A percentile compares a stretch with the other conserved stretches of the same genome.
Evolutionary conservation across 2,113 vertebrate genomes (phyloP).

Genomic region (Azemiops feae): DNA sequence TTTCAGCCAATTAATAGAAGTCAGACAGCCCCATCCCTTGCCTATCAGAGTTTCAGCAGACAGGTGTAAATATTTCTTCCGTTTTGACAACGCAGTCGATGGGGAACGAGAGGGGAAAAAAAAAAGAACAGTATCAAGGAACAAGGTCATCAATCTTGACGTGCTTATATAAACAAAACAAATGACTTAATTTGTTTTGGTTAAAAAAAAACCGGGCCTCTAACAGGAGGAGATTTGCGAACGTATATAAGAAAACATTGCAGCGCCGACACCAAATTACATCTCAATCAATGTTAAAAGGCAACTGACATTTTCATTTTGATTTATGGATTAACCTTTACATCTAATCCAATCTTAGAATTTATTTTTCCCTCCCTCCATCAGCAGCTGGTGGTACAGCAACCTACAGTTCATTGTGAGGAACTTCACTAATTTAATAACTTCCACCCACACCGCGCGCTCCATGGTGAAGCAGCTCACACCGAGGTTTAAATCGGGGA

Average conservation of each 20-base stretch:
- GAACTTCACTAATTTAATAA: constrained; percentile 67
- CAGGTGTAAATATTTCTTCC: constrained; percentile 29
- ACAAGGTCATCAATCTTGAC: constrained; percentile 41
- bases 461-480: constrained; percentile 53
- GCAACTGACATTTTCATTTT: constrained; percentile 72
- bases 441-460: constrained; percentile 22
- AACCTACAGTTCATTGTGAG: constrained; percentile 63
- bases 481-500: constrained; percentile 48
- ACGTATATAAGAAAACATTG: constrained; percentile 51
- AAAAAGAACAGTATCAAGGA: background rate
- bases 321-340: constrained; percentile 79
- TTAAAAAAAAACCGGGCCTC: constrained; percentile 42
- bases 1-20: constrained; percentile 26
- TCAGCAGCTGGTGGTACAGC: constrained; percentile 53
- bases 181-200: constrained; percentile 56
- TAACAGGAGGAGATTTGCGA: constrained; percentile 50
- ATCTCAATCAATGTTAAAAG: constrained; percentile 72
- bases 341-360: constrained; percentile 54
- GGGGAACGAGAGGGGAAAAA: background rate
- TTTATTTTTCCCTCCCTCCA: constrained; percentile 60
- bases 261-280: constrained; percentile 64
- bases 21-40: background rate
- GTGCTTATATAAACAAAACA: constrained; percentile 50
- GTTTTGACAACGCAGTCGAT: background rate
- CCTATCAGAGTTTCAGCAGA: background rate